Evolutionary conservation across 2,797 vertebrate genomes (phyloP).

Genomic region (Carapus acus): DNA sequence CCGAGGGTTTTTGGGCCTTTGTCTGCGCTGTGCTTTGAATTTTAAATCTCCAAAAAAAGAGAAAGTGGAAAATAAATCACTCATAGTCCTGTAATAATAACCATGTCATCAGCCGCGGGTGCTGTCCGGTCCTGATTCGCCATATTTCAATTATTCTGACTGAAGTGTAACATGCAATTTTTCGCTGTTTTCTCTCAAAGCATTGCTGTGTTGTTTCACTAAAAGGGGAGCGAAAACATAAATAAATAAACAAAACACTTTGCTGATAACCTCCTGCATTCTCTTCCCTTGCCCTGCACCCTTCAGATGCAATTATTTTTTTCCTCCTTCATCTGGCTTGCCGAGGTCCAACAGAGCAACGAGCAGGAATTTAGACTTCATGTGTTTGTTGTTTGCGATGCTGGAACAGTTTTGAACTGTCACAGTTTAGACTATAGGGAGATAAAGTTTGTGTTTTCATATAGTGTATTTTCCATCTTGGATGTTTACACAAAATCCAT

Average conservation of each 20-base stretch:
- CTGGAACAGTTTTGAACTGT: slow-evolving; percentile 41
- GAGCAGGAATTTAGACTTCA: slow-evolving; percentile 38
- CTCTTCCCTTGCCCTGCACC: slow-evolving; percentile 8
- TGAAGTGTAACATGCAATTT: too few relatives aligned
- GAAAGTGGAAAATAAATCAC: slow-evolving; percentile 11
- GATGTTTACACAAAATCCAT: slow-evolving; percentile 49
- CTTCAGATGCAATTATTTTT: slow-evolving; percentile 24
- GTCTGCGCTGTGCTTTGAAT: background rate
- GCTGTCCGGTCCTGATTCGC: slow-evolving; percentile 4
- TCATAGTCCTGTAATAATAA: slow-evolving; percentile 17
- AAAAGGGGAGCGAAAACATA: too few relatives aligned
- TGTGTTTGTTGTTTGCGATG: slow-evolving; percentile 63
- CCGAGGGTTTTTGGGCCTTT: slow-evolving; percentile 7
- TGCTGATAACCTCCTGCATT: slow-evolving; percentile 5
- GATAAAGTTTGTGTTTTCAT: slow-evolving; percentile 41
- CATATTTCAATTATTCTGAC: too few relatives aligned
- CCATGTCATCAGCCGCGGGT: slow-evolving; percentile 20
- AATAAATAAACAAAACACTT: too few relatives aligned
- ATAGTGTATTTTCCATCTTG: slow-evolving; percentile 53
- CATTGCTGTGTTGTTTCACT: too few relatives aligned
- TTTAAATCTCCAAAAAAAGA: slow-evolving; percentile 13
- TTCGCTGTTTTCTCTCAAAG: too few relatives aligned
- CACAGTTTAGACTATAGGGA: slow-evolving; percentile 32
- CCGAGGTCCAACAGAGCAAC: slow-evolving; percentile 27
- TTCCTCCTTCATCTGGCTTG: slow-evolving; percentile 17